Evolutionary conservation across 2,113 vertebrate genomes (phyloP).

Genomic region (Ctenodactylus gundi): DNA sequence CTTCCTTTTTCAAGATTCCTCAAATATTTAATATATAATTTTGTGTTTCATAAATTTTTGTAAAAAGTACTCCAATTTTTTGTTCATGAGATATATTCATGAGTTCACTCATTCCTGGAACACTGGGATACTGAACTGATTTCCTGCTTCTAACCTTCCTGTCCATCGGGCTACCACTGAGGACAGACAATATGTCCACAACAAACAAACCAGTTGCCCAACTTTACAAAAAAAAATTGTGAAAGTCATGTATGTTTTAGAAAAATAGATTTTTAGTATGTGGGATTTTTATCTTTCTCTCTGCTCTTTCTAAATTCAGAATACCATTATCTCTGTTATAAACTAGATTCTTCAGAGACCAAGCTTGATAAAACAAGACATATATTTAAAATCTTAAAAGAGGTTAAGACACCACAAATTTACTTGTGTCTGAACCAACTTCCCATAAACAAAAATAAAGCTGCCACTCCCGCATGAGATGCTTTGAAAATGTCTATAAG

Average conservation of each 20-base stretch:
- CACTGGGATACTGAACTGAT: neutral
- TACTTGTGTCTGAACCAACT: conserved; percentile 39
- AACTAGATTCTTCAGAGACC: neutral
- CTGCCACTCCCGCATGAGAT: conserved; percentile 41
- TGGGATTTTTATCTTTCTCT: neutral
- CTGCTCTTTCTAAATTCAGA: conserved; percentile 4
- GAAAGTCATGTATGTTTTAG: neutral
- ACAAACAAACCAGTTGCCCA: neutral
- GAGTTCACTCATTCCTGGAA: neutral
- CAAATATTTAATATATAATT: neutral
- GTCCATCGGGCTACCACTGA: neutral
- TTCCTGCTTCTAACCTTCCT: neutral
- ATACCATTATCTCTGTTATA: neutral
- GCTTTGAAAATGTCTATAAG: conserved; percentile 38
- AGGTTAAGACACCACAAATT: conserved; percentile 35
- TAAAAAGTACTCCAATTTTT: neutral
- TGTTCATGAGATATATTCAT: neutral
- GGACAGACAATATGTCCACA: neutral
- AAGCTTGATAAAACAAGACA: conserved; percentile 14
- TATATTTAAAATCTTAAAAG: conserved; percentile 20
- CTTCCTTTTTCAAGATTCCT: neutral
- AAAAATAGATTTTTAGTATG: neutral
- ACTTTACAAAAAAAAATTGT: conserved; percentile 1
- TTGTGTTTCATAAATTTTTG: conserved; percentile 4
- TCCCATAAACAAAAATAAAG: conserved; percentile 59